A percentile compares a stretch with the other conserved stretches of the same genome.
Evolutionary conservation across 2,888 invertebrate genomes (phyloP).

Genomic region (Thelaira solivaga): DNA sequence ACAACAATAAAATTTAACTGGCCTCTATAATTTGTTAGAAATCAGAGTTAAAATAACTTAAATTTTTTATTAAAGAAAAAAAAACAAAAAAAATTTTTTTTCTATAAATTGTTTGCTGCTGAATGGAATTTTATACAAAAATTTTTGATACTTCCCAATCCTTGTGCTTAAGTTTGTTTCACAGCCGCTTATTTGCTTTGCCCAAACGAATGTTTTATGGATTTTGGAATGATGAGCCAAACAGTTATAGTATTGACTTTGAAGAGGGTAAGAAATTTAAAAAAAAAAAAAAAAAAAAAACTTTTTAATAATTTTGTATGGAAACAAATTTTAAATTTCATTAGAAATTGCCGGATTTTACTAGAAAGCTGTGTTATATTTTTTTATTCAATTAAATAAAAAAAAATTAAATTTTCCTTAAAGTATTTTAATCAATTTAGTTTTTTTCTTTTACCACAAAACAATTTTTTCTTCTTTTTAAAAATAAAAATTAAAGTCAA

Average conservation of each 20-base stretch:
- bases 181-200: slow-evolving; percentile 56
- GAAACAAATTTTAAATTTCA: no score
- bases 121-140: slow-evolving; percentile 65
- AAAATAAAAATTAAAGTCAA: no score
- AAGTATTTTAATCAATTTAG: no score
- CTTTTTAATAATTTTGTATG: no score
- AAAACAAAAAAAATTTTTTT: neutral
- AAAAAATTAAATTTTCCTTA: no score
- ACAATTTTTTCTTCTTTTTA: no score
- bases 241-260: slow-evolving; percentile 64
- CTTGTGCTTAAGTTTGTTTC: slow-evolving; percentile 59
- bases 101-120: neutral
- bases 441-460: no score
- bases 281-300: no score
- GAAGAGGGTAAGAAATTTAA: slow-evolving; percentile 49
- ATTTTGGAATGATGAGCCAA: slow-evolving; percentile 65
- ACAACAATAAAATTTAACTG: slow-evolving; percentile 1
- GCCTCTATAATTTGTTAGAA: neutral
- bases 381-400: no score
- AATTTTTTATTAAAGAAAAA: neutral
- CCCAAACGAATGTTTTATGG: slow-evolving; percentile 65
- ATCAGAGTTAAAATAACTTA: neutral
- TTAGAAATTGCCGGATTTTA: no score
- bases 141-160: slow-evolving; percentile 62
- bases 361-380: no score